These are phyloP conservation scores for Meteorus sp. DNA, from an alignment of 1,140 invertebrate genomes.

Conservation along the genomic window DNA sequence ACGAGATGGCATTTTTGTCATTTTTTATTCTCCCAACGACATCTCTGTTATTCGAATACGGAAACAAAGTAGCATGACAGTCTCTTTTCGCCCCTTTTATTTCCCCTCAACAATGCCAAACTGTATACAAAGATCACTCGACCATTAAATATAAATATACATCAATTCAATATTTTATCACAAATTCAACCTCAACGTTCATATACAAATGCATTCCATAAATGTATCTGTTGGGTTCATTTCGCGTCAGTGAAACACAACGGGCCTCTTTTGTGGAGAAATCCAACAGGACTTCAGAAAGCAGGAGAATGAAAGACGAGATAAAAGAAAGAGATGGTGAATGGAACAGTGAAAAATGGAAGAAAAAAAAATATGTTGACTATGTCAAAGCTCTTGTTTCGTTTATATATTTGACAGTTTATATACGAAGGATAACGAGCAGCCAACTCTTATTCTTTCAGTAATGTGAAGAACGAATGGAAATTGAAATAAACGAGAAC, in stretches of 20 bases:
- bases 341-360: neutral
- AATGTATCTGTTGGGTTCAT: too few species aligned
- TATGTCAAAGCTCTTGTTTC: conserved; percentile 8
- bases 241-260: conserved; percentile 10
- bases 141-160: conserved; percentile 10
- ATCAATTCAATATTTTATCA: conserved; percentile 9
- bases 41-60: too few species aligned
- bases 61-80: too few species aligned
- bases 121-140: neutral
- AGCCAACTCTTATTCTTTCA: conserved; percentile 12
- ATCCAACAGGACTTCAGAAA: conserved; percentile 8
- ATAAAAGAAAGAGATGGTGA: neutral
- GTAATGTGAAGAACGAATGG: conserved; percentile 6
- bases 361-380: neutral
- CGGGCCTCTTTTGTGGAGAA: conserved; percentile 9
- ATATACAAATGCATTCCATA: too few species aligned
- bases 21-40: too few species aligned
- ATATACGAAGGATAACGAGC: conserved; percentile 2
- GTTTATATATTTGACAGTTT: neutral
- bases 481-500: too few species aligned
- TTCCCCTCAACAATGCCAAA: too few species aligned
- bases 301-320: neutral
- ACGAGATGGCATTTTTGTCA: too few species aligned
- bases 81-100: too few species aligned
- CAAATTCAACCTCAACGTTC: neutral